A percentile compares a stretch with the other conserved stretches of the same genome.
Conservation (phyloP, 2,888 invertebrate genomes). For the Drosophila antonietae region DNA sequence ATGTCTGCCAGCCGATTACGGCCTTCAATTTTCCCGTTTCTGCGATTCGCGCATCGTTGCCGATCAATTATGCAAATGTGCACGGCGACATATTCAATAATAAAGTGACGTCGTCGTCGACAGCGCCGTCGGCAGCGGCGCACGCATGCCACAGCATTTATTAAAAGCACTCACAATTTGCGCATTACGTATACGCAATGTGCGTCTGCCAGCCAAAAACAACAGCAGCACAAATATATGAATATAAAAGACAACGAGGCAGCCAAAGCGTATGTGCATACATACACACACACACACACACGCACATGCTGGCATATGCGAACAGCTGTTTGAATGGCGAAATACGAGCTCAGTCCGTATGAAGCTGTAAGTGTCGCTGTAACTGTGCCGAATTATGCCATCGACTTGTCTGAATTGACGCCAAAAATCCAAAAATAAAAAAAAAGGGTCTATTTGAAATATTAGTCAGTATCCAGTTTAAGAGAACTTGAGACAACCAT, state of each 20-base stretch:
- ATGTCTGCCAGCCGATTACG: slow-evolving; percentile 63
- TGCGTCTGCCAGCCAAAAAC: slow-evolving; percentile 33
- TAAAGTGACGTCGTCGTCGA: slow-evolving; percentile 59
- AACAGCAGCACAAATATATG: slow-evolving; percentile 14
- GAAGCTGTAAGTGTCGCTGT: slow-evolving; percentile 23
- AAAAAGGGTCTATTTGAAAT: neutral
- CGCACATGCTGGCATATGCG: neutral
- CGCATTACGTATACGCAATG: slow-evolving; percentile 63
- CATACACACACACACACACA: slow-evolving; percentile 1
- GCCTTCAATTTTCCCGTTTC: slow-evolving; percentile 53
- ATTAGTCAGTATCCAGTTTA: neutral
- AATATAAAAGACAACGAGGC: slow-evolving; percentile 10
- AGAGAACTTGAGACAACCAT: neutral
- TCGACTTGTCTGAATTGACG: slow-evolving; percentile 17
- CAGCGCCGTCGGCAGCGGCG: slow-evolving; percentile 32
- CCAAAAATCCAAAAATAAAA: neutral
- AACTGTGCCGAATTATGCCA: slow-evolving; percentile 26
- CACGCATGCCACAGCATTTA: slow-evolving; percentile 75
- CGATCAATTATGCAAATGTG: slow-evolving; percentile 78
- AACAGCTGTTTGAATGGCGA: slow-evolving; percentile 23
- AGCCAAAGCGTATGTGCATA: slow-evolving; percentile 28
- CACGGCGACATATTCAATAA: slow-evolving; percentile 72
- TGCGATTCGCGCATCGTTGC: slow-evolving; percentile 73
- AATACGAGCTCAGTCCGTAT: slow-evolving; percentile 15
- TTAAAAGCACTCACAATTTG: slow-evolving; percentile 58